Evolutionary conservation across 2,888 invertebrate species (phyloP), one percentile per base, ranked within the genome.

Genomic region (Morpho helenor): DNA sequence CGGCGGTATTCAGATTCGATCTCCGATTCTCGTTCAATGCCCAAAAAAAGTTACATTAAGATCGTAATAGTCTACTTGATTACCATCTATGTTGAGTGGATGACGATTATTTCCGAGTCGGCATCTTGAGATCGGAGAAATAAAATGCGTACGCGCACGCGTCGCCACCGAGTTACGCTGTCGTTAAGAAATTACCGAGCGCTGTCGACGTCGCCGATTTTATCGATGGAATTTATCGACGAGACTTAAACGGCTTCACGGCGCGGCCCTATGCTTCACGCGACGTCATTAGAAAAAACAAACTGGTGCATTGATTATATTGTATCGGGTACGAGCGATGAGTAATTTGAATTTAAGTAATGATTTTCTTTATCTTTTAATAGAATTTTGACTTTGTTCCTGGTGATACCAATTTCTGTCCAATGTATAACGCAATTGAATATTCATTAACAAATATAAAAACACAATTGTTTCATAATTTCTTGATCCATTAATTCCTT

Each of bases 151-250:
- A 75, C 76, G 86, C 86, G 87, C 88, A 85, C 87, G 85, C 84
- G 85, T 84, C 83, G 89, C 89, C 87, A 89, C 89, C 82, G 87
- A 76, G 88, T 89, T 89, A 89, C 89, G 89, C 89, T 83, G 87
- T 87, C 87, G 87, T 87, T 88, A 88, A 87, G 86, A 85, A 87
- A 89, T 88, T 89, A 90, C 86, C 83, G 83, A 71, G 77, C 82
- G 80, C 80, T 77, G 79, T 76, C 77, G 80, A 80, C 82, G 82
- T 82, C 84, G 84, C 83, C 83, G 89, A 90, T 90, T 87, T 89
- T 89, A 90, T 90, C 89, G 88, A 87, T 84, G 86, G 87, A 89
- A 89, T 89, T 90, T 90, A 89, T 87, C 83, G 88, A 82, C 82
- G 82, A 83, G 84, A 83, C 84, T 84, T 65, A 59, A 58, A 54